Evolutionary conservation across 2,888 invertebrate species (phyloP), one percentile per base, ranked within the genome.

Genomic region (Ommatoiulus sabulosus): DNA sequence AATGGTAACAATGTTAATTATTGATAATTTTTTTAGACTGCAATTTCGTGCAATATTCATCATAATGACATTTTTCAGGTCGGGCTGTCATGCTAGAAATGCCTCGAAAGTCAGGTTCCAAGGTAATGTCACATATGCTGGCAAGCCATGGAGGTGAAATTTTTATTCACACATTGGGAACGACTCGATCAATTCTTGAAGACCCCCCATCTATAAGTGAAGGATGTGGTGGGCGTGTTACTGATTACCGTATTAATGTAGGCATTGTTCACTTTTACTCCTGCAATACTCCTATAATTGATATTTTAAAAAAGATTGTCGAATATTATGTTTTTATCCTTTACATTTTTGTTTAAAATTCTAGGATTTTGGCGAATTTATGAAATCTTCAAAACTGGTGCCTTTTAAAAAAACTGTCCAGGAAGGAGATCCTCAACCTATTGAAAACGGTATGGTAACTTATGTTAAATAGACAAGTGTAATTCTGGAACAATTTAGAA

Each of bases 121-220:
- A 98, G 92, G 96, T 97, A 0, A 96, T 97, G 44, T 98, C 98
- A 0, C 99, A 99, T 93, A 95, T 99, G 92, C 92, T 99, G 87
- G 97, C 98, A 0, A 97, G 98, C 12, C 98, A 99, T 91, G 98
- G 98, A 0, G 98, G 98, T 0, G 98, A 98, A 93, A 96, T 99
- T 91, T 99, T 97, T 93, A 97, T 99, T 90, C 98, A 99, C 90
- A 96, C 97, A 0, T 93, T 99, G 84, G 96, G 96, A 44, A 97
- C 97, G 0, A 95, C 95, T 3, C 91, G 98, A 63, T 96, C 97
- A 84, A 96, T 97, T 4, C 94, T 98, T 88, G 98, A 99, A 92
- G 99, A 99, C 92, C 97, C 98, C 0, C 98, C 98, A 0, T 97
- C 98, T 0, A 97, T 99, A 87, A 97, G 96, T 46, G 99, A 99